A percentile compares a stretch with the other conserved stretches of the same genome.
These are phyloP conservation scores for Fopius arisanus DNA, from an alignment of 1,140 invertebrate genomes.

Conservation along the genomic window DNA sequence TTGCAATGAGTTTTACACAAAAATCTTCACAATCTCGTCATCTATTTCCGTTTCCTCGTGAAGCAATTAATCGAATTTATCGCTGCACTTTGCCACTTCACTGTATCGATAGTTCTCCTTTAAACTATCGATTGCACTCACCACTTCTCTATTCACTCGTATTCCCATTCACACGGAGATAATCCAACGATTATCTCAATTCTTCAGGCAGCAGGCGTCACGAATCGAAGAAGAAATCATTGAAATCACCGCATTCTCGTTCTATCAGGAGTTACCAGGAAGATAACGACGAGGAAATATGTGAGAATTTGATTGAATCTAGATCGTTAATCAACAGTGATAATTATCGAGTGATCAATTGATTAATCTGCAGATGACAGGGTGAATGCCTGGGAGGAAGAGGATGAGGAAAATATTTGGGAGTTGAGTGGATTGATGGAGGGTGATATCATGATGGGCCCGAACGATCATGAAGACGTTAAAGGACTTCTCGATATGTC, in stretches of 20 bases:
- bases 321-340: not conserved
- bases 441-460: slow-evolving; percentile 68
- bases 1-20: too few species aligned
- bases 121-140: too few species aligned
- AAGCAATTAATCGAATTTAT: too few species aligned
- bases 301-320: not conserved
- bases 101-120: too few species aligned
- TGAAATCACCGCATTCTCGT: not conserved
- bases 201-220: not conserved
- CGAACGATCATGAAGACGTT: slow-evolving; percentile 46
- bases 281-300: not conserved
- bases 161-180: too few species aligned
- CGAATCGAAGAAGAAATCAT: not conserved
- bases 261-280: not conserved
- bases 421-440: slow-evolving; percentile 68
- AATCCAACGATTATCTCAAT: not conserved
- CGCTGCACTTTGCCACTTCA: too few species aligned
- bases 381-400: slow-evolving; percentile 46
- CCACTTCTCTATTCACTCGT: too few species aligned
- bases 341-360: not conserved
- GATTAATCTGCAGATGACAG: slow-evolving; percentile 34
- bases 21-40: too few species aligned
- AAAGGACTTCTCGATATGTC: slow-evolving; percentile 71
- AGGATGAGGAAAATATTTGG: slow-evolving; percentile 60
- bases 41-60: too few species aligned